Base-by-base conservation (phyloP, 2,797 vertebrate genomes). In the Hozukius guyotensis region DNA sequence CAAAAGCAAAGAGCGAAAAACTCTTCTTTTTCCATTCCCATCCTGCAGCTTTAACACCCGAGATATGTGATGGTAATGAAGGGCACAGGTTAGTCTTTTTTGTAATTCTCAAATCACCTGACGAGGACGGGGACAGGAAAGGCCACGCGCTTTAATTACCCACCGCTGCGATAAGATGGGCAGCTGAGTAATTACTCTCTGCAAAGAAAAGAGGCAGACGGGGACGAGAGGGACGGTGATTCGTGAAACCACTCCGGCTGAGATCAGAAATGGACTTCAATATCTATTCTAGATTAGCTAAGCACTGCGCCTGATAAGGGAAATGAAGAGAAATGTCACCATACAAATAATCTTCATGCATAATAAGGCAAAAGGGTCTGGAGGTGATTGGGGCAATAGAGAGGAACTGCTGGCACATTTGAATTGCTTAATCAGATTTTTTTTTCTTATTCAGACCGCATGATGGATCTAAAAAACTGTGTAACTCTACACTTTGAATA, bases 61-160 rank as follows among this genome's bases (percentile, higher is more conserved):
- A 75, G 59, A 86, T 66, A 82, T 87, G 81, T 73, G 80, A 87
- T 70, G 81, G 36, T 89, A 91, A 93, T 91, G 78, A 76, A 88
- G 87, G 89, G 87, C 90, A 86, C 70, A 85, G 89, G 80, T 90
- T 82, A 83, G 83, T 61, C 80, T 80, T 72, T 78, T 78, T 53
- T 84, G 75, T 80, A 89, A 90, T 86, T 84, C 75, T 88, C 81
- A 83, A 92, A 86, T 93, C 81, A 84, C 71, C 81, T 87, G 86
- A 79, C 16, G 38, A 68, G 82, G 79, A 89, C 0, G 22, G 72
- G 78, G 86, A 88, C 68, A 79, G 78, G 65, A 89, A 83, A 88
- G 83, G 88, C 86, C 31, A 57, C 36, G n/a, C 63, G 82, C 86
- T 89, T 90, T 93, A 92, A 94, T 94, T 92, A 88, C 69, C 72